phyloP scores from a whole-genome alignment of 1,140 invertebrate species.

The Bursaphelenchus mucronatus region DNA sequence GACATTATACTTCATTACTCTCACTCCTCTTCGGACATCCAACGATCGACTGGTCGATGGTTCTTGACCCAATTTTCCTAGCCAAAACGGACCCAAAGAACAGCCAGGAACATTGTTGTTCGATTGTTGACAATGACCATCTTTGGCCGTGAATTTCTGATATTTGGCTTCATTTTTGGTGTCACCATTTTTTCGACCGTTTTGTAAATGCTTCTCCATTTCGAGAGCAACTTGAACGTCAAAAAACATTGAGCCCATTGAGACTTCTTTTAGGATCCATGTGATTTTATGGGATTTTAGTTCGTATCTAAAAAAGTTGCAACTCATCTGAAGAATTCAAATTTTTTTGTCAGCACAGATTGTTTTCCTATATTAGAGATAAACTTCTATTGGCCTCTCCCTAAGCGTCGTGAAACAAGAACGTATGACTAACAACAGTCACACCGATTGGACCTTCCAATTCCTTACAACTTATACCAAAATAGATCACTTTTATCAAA shows the following conservation, averaged over 20 bases:
- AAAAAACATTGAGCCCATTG: conserved; percentile 17
- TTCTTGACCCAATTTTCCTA: conserved; percentile 25
- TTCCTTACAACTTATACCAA: too few species aligned
- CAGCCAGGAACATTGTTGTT: conserved; percentile 20
- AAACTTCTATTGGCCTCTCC: too few species aligned
- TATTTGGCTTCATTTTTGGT: conserved; percentile 3
- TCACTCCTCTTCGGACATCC: neutral
- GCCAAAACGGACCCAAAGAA: conserved; percentile 44
- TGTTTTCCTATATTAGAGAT: too few species aligned
- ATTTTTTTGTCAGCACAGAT: too few species aligned
- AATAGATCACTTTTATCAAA: too few species aligned
- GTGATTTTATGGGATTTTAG: conserved; percentile 16
- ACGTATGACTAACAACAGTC: too few species aligned
- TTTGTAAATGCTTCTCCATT: conserved; percentile 3
- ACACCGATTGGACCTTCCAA: too few species aligned
- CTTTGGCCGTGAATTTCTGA: conserved; percentile 15
- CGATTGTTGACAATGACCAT: neutral
- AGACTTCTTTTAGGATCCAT: conserved; percentile 13
- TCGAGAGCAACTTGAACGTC: conserved; percentile 12
- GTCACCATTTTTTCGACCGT: neutral
- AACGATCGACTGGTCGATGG: neutral
- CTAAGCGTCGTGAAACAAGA: too few species aligned
- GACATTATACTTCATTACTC: conserved; percentile 1
- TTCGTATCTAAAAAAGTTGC: conserved; percentile 14
- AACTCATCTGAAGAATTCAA: too few species aligned